Conservation (phyloP, 1,140 invertebrate species). For the Heliconius nattereri region DNA sequence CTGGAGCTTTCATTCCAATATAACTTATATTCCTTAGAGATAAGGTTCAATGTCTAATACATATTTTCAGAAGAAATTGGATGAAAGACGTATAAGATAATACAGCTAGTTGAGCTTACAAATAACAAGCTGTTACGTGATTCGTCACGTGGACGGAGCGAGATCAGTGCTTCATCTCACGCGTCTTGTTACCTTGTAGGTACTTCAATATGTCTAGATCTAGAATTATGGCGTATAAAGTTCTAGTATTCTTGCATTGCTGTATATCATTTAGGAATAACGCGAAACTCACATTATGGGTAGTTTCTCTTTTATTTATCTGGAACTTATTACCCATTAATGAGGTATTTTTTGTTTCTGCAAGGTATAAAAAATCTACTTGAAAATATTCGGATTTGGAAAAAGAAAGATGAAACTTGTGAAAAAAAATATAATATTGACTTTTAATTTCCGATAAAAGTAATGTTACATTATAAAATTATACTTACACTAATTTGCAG, state of each 20-base stretch:
- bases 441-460: slow-evolving; percentile 22
- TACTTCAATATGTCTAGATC: neutral
- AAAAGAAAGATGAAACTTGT: too few relatives aligned
- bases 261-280: neutral
- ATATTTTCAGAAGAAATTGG: neutral
- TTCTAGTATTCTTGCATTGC: slow-evolving; percentile 6
- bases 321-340: neutral
- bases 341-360: neutral
- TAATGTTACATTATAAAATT: slow-evolving; percentile 48
- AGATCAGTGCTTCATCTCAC: slow-evolving; percentile 33
- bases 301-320: neutral
- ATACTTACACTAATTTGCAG: slow-evolving; percentile 54
- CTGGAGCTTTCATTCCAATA: neutral
- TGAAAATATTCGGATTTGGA: neutral
- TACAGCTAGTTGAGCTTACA: slow-evolving; percentile 52
- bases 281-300: neutral
- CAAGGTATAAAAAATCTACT: neutral
- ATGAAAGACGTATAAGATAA: slow-evolving; percentile 39
- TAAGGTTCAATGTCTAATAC: neutral
- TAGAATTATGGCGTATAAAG: slow-evolving; percentile 9
- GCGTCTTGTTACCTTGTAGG: slow-evolving; percentile 32
- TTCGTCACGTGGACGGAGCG: slow-evolving; percentile 39
- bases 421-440: neutral
- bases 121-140: slow-evolving; percentile 50
- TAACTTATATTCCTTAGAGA: neutral